Evolutionary conservation across 2,888 invertebrate genomes (phyloP).

Genomic region (Amphimallon solstitiale): DNA sequence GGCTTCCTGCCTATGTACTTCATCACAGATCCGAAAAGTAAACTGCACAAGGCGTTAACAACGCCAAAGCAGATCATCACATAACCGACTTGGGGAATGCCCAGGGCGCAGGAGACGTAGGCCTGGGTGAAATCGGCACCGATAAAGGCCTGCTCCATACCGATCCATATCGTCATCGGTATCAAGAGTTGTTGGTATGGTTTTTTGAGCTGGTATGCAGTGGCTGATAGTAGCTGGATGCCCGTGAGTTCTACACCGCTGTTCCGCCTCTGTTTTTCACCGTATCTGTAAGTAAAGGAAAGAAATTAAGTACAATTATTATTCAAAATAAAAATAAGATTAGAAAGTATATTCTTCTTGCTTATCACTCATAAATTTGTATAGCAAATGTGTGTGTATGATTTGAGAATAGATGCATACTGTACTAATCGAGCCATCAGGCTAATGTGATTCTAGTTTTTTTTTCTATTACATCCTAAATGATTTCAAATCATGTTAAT

Average conservation of each 20-base stretch:
- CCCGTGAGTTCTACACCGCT: conserved; percentile 82
- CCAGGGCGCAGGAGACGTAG: conserved; percentile 76
- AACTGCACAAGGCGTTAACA: conserved; percentile 90
- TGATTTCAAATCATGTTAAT: no score
- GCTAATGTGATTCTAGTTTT: no score
- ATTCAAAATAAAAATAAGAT: conserved; percentile 23
- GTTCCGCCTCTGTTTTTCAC: conserved; percentile 81
- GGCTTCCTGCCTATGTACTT: conserved; percentile 87
- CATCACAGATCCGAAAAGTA: conserved; percentile 91
- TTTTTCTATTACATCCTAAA: no score
- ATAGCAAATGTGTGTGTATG: no score
- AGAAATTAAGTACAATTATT: no score
- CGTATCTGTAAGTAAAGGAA: conserved; percentile 73
- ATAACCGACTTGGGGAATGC: conserved; percentile 93
- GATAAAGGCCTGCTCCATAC: conserved; percentile 97
- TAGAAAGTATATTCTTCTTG: background rate
- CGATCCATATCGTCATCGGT: conserved; percentile 95
- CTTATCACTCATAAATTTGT: background rate
- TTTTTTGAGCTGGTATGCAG: conserved; percentile 89
- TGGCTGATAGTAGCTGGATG: conserved; percentile 85
- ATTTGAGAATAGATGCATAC: no score
- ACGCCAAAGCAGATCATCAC: conserved; percentile 98
- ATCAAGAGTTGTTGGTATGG: conserved; percentile 92
- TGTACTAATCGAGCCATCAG: no score
- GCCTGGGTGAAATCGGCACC: conserved; percentile 91